Evolutionary conservation across 2,888 invertebrate species (phyloP), one percentile per base, ranked within the genome.

Genomic region (Spicauda simplicius): DNA sequence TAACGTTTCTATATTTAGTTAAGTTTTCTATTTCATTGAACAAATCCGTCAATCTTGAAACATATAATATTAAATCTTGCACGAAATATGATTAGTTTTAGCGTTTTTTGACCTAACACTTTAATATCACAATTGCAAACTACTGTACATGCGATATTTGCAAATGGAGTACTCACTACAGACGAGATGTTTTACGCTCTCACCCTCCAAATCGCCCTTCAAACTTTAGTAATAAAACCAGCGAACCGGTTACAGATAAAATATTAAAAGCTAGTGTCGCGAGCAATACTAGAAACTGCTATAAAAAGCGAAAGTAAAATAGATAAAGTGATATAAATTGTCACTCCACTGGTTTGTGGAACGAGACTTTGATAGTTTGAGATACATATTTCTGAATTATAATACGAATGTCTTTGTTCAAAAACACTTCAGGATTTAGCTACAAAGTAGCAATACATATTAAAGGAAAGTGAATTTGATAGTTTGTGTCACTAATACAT

Each of bases 171-270:
- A 75, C 76, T 68, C 62, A 66, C 45, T 64, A 30, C 37, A 65
- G 54, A 59, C 62, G 61, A 69, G 73, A 76, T 74, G 74, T 81
- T 80, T 84, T 84, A 77, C 78, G 78, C 83, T 79, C 79, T 81
- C 82, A 82, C 81, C 77, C 77, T 76, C 77, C 75, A 73, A 80
- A 82, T 79, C 76, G 79, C 80, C 78, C 76, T 74, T 70, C 79
- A 77, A 88, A 90, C 81, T 90, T 90, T 73, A 73, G 86, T 80
- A 80, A 84, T 91, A 90, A 91, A 91, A 86, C 82, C 90, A 88
- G 80, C 86, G 84, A 86, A 85, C 81, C 86, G 89, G 81, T 79
- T 75, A 82, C 82, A 87, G 85, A 88, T 90, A 90, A 84, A 87
- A 86, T 87, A 85, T 88, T 85, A 86, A 82, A 82, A 86, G 78